Conservation (phyloP, 2,113 vertebrate species). For the Amblyopsis rosae region DNA sequence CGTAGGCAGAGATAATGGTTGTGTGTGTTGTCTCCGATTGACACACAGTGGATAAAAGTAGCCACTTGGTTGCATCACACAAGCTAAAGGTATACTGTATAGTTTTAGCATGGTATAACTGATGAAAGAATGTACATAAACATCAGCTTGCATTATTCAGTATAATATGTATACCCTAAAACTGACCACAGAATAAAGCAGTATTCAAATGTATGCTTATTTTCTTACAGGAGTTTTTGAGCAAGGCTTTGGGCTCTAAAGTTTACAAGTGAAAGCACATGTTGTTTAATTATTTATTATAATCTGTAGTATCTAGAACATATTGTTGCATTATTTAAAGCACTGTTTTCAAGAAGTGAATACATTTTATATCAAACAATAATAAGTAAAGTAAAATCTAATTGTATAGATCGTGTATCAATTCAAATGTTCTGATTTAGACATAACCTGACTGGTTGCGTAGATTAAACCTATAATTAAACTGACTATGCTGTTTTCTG, state of each 20-base stretch:
- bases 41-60: too few relatives aligned
- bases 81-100: not conserved
- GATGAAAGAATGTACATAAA: not conserved
- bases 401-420: not conserved
- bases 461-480: constrained; percentile 32
- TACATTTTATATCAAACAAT: too few relatives aligned
- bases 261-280: too few relatives aligned
- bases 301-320: too few relatives aligned
- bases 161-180: not conserved
- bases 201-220: not conserved
- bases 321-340: too few relatives aligned
- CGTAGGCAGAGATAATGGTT: too few relatives aligned
- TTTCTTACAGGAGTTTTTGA: too few relatives aligned
- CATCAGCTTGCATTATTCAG: not conserved
- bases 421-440: not conserved
- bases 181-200: not conserved
- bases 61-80: not conserved
- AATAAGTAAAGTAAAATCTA: too few relatives aligned
- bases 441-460: not conserved
- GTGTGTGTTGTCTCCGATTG: too few relatives aligned
- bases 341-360: too few relatives aligned
- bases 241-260: too few relatives aligned
- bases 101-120: not conserved
- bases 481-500: constrained; percentile 39
- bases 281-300: too few relatives aligned